These are phyloP conservation scores for Tautogolabrus adspersus DNA, from an alignment of 2,113 vertebrate species.

Conservation along the genomic window DNA sequence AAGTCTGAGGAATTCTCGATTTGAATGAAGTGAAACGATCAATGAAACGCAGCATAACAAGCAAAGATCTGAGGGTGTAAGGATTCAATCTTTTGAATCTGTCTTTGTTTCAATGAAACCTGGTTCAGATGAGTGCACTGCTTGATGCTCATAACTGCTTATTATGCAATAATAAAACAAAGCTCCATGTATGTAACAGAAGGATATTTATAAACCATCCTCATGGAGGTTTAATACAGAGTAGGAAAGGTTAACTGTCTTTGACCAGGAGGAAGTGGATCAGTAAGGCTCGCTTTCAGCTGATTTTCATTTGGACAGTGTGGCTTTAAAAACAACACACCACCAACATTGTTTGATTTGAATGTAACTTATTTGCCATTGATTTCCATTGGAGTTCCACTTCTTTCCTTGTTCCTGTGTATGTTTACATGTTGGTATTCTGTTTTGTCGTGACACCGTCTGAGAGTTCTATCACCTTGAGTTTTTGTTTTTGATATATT, in stretches of 20 bases:
- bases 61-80: neutral
- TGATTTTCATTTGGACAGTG: constrained; percentile 21
- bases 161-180: neutral
- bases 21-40: neutral
- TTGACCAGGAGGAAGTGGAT: constrained; percentile 14
- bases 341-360: constrained; percentile 60
- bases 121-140: neutral
- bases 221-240: neutral
- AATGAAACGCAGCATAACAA: neutral
- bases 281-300: constrained; percentile 8
- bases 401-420: constrained; percentile 62
- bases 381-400: constrained; percentile 57
- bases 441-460: constrained; percentile 72
- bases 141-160: neutral
- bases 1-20: neutral
- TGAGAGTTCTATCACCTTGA: constrained; percentile 63
- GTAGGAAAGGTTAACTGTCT: constrained; percentile 35
- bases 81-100: neutral
- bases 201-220: neutral
- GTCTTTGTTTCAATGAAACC: neutral
- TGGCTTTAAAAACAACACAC: constrained; percentile 36
- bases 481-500: constrained; percentile 48
- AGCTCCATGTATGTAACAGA: neutral
- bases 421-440: constrained; percentile 78
- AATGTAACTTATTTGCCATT: constrained; percentile 72